These are phyloP conservation scores for Dendropsophus ebraccatus DNA, from an alignment of 2,113 vertebrate genomes.

Conservation along the genomic window DNA sequence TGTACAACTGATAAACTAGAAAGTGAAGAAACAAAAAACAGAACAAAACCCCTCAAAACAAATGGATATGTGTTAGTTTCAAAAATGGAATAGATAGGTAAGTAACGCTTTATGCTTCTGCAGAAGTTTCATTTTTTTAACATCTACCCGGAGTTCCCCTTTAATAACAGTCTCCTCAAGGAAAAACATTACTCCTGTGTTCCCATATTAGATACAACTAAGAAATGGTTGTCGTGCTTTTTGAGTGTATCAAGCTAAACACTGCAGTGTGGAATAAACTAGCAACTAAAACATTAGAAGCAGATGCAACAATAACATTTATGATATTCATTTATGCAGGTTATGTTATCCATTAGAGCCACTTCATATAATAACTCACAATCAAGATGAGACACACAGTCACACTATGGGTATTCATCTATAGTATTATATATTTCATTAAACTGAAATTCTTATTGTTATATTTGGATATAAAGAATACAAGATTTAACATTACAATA, in stretches of 20 bases:
- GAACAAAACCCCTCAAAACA: too few relatives aligned
- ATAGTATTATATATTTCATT: constrained; percentile 14
- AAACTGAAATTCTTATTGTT: constrained; percentile 8
- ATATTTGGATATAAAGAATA: background rate
- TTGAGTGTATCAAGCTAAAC: background rate
- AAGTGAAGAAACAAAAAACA: too few relatives aligned
- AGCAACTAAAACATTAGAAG: background rate
- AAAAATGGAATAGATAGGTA: too few relatives aligned
- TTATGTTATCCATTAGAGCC: background rate
- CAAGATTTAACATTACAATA: constrained; percentile 57
- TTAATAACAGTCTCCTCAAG: too few relatives aligned
- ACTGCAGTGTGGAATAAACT: background rate
- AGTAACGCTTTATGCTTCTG: too few relatives aligned
- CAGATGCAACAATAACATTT: background rate
- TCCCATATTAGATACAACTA: too few relatives aligned
- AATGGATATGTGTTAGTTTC: too few relatives aligned
- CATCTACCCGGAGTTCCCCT: too few relatives aligned
- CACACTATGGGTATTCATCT: background rate
- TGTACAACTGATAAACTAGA: too few relatives aligned
- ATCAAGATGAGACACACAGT: background rate
- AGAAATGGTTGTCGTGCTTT: background rate
- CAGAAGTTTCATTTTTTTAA: too few relatives aligned
- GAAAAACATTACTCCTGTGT: too few relatives aligned
- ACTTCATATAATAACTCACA: constrained; percentile 5
- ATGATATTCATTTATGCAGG: background rate